Conservation (phyloP, 2,888 invertebrate species). For the Chymomyza fuscimana region DNA sequence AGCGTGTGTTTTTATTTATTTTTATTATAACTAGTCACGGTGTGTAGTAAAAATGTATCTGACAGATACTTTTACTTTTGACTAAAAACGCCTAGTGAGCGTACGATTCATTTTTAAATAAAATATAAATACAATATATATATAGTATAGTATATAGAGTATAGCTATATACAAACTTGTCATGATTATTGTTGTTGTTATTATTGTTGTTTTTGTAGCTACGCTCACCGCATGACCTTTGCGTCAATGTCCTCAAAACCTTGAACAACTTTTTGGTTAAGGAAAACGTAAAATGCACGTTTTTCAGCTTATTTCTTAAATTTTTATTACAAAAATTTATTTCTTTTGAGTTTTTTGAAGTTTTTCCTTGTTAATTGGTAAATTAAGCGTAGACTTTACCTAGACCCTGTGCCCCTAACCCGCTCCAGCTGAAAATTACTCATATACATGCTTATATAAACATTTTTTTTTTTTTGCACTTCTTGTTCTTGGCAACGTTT, state of each 20-base stretch:
- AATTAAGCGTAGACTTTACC: constrained; percentile 6
- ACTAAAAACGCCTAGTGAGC: background rate
- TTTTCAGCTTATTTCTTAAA: background rate
- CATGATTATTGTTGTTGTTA: background rate
- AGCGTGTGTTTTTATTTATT: background rate
- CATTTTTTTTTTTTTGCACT: background rate
- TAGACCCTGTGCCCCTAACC: no score
- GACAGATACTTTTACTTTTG: background rate
- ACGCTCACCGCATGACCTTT: constrained; percentile 8
- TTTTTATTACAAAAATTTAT: background rate
- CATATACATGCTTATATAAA: background rate
- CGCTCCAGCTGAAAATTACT: background rate
- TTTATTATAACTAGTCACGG: background rate
- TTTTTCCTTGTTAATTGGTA: background rate
- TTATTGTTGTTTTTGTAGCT: background rate
- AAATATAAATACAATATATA: background rate
- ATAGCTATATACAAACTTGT: background rate
- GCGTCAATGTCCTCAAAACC: constrained; percentile 38
- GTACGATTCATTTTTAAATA: background rate
- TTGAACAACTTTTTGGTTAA: constrained; percentile 21
- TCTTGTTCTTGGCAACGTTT: constrained; percentile 9
- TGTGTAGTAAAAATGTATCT: background rate
- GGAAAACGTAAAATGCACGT: background rate
- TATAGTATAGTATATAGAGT: background rate
- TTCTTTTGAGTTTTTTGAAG: background rate